Evolutionary conservation across 2,113 vertebrate genomes (phyloP).

Genomic region (Sylvicapra grimmia): DNA sequence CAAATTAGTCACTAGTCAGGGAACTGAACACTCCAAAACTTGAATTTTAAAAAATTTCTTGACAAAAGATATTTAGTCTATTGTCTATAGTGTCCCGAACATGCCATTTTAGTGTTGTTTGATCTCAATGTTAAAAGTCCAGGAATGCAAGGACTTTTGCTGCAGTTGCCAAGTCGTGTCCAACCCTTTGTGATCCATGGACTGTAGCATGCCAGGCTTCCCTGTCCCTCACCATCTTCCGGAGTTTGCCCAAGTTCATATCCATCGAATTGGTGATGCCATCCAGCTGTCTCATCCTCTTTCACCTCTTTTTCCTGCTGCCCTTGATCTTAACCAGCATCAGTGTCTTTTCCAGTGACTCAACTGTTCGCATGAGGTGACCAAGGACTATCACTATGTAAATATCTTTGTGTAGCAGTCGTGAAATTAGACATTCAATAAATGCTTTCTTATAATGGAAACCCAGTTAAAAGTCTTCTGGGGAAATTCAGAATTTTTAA

Average conservation of each 20-base stretch:
- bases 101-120: conserved; percentile 20
- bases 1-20: background rate
- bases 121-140: background rate
- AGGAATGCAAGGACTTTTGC: background rate
- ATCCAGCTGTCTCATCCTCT: background rate
- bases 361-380: background rate
- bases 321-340: background rate
- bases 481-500: background rate
- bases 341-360: background rate
- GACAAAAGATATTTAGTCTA: background rate
- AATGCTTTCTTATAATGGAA: conserved; percentile 16
- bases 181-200: background rate
- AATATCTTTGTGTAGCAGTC: background rate
- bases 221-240: background rate
- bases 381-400: background rate
- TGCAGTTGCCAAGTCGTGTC: background rate
- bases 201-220: background rate
- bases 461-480: background rate
- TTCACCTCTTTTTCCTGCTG: background rate
- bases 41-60: background rate
- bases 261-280: background rate
- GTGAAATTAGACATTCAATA: background rate
- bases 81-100: background rate
- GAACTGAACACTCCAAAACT: background rate
- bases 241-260: background rate